These are phyloP conservation scores for Calosoma granatense DNA, from an alignment of 1,140 invertebrate species.

Conservation along the genomic window DNA sequence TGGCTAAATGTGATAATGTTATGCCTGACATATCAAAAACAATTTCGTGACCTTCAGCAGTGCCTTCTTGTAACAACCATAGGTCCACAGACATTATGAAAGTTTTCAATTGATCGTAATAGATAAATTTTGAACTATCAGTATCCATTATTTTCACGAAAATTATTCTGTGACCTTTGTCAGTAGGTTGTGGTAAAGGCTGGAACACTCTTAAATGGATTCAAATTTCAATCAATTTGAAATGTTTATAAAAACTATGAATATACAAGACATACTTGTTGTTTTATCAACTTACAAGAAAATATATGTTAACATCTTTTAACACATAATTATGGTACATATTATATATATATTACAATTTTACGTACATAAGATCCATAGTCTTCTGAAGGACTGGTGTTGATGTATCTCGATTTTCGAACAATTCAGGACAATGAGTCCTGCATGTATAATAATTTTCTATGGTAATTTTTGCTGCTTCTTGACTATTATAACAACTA, in stretches of 20 bases:
- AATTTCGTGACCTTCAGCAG: constrained; percentile 42
- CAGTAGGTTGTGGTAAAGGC: constrained; percentile 38
- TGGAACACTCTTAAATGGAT: constrained; percentile 15
- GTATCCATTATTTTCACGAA: constrained; percentile 40
- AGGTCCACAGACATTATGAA: constrained; percentile 48
- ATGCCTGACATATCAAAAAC: constrained; percentile 48
- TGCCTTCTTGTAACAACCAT: constrained; percentile 41
- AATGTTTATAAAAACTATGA: too few relatives aligned
- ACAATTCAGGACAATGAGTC: constrained; percentile 50
- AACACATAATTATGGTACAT: constrained; percentile 34
- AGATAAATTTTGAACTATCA: constrained; percentile 47
- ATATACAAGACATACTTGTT: too few relatives aligned
- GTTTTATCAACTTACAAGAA: too few relatives aligned
- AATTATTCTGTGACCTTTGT: constrained; percentile 43
- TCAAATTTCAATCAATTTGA: background rate
- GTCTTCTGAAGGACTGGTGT: too few relatives aligned
- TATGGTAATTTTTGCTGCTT: constrained; percentile 50
- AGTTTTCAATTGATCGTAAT: constrained; percentile 36
- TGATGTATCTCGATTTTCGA: constrained; percentile 45
- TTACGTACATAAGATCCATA: too few relatives aligned
- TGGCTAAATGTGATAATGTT: constrained; percentile 45
- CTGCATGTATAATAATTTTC: constrained; percentile 52
- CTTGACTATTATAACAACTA: constrained; percentile 49
- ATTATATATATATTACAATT: too few relatives aligned
- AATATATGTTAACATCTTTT: constrained; percentile 21